Conservation (phyloP, 2,888 invertebrate species). For the Acheta domesticus region DNA sequence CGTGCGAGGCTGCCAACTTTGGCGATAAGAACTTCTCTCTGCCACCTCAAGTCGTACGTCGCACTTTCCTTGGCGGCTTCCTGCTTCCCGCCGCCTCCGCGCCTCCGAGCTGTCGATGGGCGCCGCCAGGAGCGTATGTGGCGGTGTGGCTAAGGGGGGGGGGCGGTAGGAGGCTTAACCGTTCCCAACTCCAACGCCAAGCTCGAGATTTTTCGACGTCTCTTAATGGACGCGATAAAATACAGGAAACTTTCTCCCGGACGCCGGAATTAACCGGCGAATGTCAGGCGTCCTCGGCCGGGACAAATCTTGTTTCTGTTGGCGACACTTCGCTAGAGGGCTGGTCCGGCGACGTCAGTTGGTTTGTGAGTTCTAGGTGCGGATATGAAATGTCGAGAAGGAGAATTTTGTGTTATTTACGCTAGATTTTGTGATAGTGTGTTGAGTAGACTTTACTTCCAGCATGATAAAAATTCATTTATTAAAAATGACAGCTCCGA, state of each 20-base stretch:
- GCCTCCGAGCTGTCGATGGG: background rate
- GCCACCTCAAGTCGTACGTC: conserved; percentile 6
- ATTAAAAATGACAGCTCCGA: no score
- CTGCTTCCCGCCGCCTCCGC: background rate
- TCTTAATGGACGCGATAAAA: conserved; percentile 18
- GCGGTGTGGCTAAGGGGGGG: background rate
- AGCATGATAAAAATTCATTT: no score
- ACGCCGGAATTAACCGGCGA: background rate
- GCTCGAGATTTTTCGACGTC: background rate
- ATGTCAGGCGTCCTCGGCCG: background rate
- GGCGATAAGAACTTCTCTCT: background rate
- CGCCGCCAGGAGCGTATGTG: background rate
- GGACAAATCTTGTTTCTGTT: background rate
- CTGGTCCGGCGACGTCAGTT: background rate
- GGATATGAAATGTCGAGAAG: background rate
- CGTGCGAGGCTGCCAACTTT: conserved; percentile 5
- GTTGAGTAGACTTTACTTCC: background rate
- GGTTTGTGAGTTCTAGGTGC: background rate
- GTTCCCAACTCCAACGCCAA: background rate
- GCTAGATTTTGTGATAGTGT: no score
- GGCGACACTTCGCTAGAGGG: background rate
- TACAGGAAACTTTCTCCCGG: background rate
- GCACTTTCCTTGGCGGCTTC: conserved; percentile 1
- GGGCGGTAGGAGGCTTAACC: background rate
- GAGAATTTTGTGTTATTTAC: background rate